phyloP scores from a whole-genome alignment of 2,113 vertebrate species.

The Stigmatopora argus region DNA sequence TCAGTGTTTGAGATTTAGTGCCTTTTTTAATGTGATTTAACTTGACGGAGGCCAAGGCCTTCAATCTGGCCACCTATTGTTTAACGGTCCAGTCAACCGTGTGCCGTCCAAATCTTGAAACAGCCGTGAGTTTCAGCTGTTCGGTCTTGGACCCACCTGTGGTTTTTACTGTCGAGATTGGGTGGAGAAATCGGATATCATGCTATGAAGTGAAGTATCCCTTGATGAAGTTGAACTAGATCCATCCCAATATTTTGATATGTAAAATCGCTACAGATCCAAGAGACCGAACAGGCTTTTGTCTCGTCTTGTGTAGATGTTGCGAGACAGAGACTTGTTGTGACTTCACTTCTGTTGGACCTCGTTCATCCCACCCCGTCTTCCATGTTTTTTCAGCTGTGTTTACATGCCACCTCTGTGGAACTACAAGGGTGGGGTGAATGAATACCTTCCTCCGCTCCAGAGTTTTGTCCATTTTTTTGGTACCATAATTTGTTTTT shows the following conservation, averaged over 20 bases:
- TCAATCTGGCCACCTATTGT: conserved; percentile 48
- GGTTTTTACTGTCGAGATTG: conserved; percentile 36
- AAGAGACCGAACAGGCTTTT: conserved; percentile 2
- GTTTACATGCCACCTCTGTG: conserved; percentile 48
- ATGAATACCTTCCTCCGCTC: conserved; percentile 31
- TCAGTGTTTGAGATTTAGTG: conserved; percentile 34
- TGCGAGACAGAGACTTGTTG: conserved; percentile 22
- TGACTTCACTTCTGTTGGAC: conserved; percentile 15
- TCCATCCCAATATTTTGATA: neutral
- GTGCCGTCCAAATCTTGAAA: conserved; percentile 26
- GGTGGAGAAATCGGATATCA: conserved; percentile 28
- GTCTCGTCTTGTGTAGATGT: conserved; percentile 2
- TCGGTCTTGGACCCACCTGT: conserved; percentile 4
- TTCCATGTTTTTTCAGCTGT: conserved; percentile 56
- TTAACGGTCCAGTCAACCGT: conserved; percentile 41
- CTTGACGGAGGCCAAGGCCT: conserved; percentile 41
- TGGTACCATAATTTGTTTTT: conserved; percentile 20
- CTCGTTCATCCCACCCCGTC: conserved; percentile 23
- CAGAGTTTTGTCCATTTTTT: conserved; percentile 40
- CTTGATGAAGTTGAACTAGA: neutral
- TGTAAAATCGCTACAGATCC: conserved; percentile 14
- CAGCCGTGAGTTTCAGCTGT: conserved; percentile 50
- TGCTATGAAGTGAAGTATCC: conserved; percentile 15
- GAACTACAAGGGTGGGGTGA: conserved; percentile 28
- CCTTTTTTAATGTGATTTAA: conserved; percentile 34